These are phyloP conservation scores for Crotophaga sulcirostris DNA, from an alignment of 2,113 vertebrate species.

Conservation along the genomic window DNA sequence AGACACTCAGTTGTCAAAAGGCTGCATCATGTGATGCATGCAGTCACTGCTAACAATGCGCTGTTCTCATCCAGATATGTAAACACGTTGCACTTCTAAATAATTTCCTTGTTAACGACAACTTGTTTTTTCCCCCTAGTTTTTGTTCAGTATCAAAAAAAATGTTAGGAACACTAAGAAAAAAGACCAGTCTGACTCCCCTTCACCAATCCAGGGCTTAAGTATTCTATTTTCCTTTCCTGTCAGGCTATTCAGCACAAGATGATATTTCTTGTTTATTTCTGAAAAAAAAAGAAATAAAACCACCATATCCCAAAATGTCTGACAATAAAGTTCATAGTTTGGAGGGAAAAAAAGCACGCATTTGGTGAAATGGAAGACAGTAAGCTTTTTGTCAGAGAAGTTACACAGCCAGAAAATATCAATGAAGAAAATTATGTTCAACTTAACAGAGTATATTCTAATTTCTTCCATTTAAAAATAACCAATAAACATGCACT, in stretches of 20 bases:
- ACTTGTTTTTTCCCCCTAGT: background rate
- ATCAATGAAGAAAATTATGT: background rate
- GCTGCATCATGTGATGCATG: constrained; percentile 82
- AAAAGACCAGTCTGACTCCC: background rate
- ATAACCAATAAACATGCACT: background rate
- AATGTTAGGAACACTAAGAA: background rate
- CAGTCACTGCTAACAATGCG: constrained; percentile 82
- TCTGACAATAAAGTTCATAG: constrained; percentile 16
- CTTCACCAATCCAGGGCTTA: background rate
- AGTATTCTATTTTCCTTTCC: constrained; percentile 18
- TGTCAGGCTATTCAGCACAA: background rate
- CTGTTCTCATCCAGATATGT: constrained; percentile 70
- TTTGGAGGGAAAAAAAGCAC: background rate
- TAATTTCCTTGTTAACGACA: constrained; percentile 60
- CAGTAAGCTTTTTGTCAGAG: background rate
- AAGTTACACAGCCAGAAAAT: background rate
- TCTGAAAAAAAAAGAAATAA: background rate
- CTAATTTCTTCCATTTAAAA: background rate
- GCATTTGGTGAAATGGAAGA: constrained; percentile 10
- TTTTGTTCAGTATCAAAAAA: constrained; percentile 44
- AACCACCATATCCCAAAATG: constrained; percentile 5
- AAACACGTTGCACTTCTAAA: constrained; percentile 65
- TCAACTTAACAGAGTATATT: background rate
- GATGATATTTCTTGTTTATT: constrained; percentile 22
- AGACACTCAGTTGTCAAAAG: constrained; percentile 90